Evolutionary conservation across 2,113 vertebrate species (phyloP).

Genomic region (Eurystomus gularis): DNA sequence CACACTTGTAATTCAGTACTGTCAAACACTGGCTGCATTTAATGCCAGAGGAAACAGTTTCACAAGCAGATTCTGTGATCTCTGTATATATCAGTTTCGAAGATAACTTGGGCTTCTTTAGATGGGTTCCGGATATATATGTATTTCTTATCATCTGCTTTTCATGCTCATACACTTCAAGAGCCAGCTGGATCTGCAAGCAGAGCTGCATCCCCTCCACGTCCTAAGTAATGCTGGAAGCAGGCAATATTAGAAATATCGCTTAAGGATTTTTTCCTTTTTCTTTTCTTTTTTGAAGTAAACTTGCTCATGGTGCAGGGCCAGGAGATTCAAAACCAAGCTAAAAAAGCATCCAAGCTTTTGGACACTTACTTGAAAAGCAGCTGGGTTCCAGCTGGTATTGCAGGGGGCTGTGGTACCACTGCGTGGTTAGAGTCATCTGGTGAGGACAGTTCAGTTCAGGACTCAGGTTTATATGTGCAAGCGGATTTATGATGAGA

Average conservation of each 20-base stretch:
- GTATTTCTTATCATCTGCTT: constrained; percentile 18
- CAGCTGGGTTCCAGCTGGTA: not conserved
- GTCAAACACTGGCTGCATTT: constrained; percentile 22
- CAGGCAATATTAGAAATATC: not conserved
- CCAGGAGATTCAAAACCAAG: not conserved
- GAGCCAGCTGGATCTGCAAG: constrained; percentile 15
- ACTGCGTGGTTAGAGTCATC: not conserved
- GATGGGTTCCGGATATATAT: not conserved
- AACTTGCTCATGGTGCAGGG: not conserved
- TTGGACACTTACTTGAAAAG: not conserved
- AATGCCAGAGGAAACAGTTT: not conserved
- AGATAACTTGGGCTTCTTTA: constrained; percentile 10
- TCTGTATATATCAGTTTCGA: constrained; percentile 20
- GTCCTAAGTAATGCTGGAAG: not conserved
- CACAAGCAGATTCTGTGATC: constrained; percentile 24
- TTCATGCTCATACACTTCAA: not conserved
- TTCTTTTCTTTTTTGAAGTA: not conserved
- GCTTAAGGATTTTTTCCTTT: not conserved
- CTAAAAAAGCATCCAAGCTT: not conserved
- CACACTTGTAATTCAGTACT: not conserved
- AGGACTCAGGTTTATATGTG: not conserved
- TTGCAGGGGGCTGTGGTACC: not conserved
- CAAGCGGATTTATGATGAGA: not conserved
- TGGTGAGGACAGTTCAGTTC: fast-evolving
- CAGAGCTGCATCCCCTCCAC: not conserved